Conservation (phyloP, 2,888 invertebrate species). For the Cephus nigrinus region DNA sequence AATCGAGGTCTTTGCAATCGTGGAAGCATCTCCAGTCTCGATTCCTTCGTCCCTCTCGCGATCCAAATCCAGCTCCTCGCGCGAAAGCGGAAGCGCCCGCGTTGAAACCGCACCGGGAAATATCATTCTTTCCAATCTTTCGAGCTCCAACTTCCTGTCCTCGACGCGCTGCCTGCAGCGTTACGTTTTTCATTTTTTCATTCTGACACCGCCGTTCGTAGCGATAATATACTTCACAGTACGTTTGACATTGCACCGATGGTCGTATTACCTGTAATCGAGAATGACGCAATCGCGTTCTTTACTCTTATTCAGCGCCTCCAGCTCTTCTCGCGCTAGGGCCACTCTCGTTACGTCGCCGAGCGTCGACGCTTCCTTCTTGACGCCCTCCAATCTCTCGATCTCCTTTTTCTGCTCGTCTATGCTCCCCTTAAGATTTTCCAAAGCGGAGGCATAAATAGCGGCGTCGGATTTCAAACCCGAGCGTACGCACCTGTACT, state of each 20-base stretch:
- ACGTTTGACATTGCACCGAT: neutral
- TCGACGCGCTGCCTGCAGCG: slow-evolving; percentile 76
- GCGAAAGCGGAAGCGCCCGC: slow-evolving; percentile 37
- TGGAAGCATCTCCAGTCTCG: slow-evolving; percentile 53
- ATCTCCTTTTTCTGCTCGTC: slow-evolving; percentile 79
- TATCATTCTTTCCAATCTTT: slow-evolving; percentile 81
- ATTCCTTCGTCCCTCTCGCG: slow-evolving; percentile 56
- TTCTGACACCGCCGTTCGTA: no score
- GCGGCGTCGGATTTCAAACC: slow-evolving; percentile 56
- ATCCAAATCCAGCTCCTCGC: slow-evolving; percentile 52
- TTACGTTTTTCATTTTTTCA: slow-evolving; percentile 68
- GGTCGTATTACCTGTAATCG: slow-evolving; percentile 60
- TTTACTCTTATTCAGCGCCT: slow-evolving; percentile 76
- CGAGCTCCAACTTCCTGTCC: slow-evolving; percentile 78
- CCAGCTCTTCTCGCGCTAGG: slow-evolving; percentile 77
- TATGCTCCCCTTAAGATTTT: slow-evolving; percentile 76
- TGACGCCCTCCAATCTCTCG: slow-evolving; percentile 78
- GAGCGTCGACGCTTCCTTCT: slow-evolving; percentile 80
- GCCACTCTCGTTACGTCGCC: slow-evolving; percentile 77
- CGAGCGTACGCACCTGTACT: slow-evolving; percentile 78
- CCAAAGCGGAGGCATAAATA: slow-evolving; percentile 68
- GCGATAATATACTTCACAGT: no score
- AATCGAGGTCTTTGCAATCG: slow-evolving; percentile 64
- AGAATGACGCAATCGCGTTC: slow-evolving; percentile 70
- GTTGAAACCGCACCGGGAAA: slow-evolving; percentile 72